Base-by-base conservation (phyloP, 23 tunicate genomes). In the Ciona savignyi region DNA sequence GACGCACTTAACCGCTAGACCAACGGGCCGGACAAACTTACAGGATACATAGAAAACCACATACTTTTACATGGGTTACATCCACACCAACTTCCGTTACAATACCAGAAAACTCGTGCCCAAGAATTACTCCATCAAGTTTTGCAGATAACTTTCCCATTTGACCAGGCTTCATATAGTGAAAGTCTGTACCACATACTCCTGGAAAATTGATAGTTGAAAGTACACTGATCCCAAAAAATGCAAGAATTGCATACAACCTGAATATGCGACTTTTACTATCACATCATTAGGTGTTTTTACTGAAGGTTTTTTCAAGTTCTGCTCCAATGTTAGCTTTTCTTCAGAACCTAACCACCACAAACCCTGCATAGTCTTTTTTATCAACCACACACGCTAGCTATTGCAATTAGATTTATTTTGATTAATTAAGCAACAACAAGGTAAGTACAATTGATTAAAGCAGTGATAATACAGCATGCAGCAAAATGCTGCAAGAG, bases 141-240 rank as follows among this genome's bases (percentile, higher is more conserved):
- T 80, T 85, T 4, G 86, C 70, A 2, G 76, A 32, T 35, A 73
- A 62, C 73, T 84, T 84, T 32, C 97, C 97, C 97, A 91, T 91
- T 33, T 67, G 70, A 3, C 89, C 89, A 2, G 62, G 27, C 56
- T 42, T 9, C 91, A 91, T 91, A 71, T 60, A 91, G 51, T 80
- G 86, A 31, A 91, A 86, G 48, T 91, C 97, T 3, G 84, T 62
- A 3, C 97, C 97, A 66, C 97, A 91, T 0, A 91, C 83, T 23
- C 97, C 97, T 91, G 67, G n/a, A 72, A n/a, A n/a, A n/a, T n/a
- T n/a, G n/a, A n/a, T n/a, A n/a, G n/a, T n/a, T n/a, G n/a, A n/a
- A n/a, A n/a, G n/a, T n/a, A n/a, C 9, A 42, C 56, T 6, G 9
- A 42, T 42, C 15, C 15, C 9, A 42, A 42, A 42, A 42, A 42